Base-by-base conservation (phyloP, 2,888 invertebrate genomes). In the Leptopilina drosophilae region DNA sequence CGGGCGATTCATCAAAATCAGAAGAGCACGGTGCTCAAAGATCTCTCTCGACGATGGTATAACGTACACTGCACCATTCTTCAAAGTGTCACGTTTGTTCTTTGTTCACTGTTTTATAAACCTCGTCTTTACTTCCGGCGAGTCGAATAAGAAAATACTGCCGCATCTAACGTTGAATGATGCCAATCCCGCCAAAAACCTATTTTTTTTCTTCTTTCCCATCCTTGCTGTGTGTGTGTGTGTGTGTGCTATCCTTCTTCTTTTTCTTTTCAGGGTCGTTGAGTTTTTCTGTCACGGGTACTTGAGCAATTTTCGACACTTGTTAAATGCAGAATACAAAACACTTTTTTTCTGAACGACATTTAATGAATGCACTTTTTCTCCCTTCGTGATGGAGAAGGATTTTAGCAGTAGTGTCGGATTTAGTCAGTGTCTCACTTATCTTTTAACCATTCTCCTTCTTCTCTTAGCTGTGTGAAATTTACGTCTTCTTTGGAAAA, bases 1-100 rank as follows among this genome's bases (percentile, higher is more conserved):
- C 15, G 78, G 42, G 80, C 83, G 82, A 87, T 87, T 85, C 85
- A 86, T 87, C 86, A 87, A 86, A 86, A 87, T 87, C 83, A 86
- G 84, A 84, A 15, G 83, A 73, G 73, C 73, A 69, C 69, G 69
- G 26, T 69, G 53, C 69, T 69, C 69, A 73, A 56, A 73, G 73
- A 73, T 73, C 73, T 73, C 53, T 33, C 56, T 40, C 33, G 56
- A 73, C 73, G 73, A 73, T 73, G 73, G 73, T 59, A 73, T 73
- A 73, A 59, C 33, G 82, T 79, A 73, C 82, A 82, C 83, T 85
- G 85, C 78, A 83, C 85, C 86, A 86, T 84, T 86, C 83, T 83
- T 83, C 84, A 73, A 73, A 56, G 73, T 56, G 73, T 73, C 73
- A 73, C 73, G 56, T 59, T 53, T 73, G 56, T 56, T 73, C 73